A percentile compares a stretch with the other conserved stretches of the same genome.
phyloP scores from a whole-genome alignment of 2,888 invertebrate species.

The Auanema sp. region DNA sequence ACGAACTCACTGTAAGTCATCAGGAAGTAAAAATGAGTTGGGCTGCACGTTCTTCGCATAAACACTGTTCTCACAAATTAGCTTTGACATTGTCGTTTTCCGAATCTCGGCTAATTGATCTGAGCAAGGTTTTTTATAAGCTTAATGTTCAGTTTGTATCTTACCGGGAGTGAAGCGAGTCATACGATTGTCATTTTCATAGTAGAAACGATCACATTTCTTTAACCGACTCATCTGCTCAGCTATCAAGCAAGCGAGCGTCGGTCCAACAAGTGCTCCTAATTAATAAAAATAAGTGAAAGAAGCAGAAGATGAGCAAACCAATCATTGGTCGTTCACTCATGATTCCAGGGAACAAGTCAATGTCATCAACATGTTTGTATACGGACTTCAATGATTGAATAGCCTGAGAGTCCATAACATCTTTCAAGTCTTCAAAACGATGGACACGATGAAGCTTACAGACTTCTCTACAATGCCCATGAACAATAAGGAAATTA shows the following conservation, averaged over 20 bases:
- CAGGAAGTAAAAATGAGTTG: conserved; percentile 83
- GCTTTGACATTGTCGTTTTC: conserved; percentile 81
- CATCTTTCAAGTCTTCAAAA: conserved; percentile 80
- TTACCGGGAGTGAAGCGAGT: conserved; percentile 61
- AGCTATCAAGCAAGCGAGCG: conserved; percentile 89
- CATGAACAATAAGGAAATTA: not conserved
- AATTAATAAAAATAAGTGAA: conserved; percentile 61
- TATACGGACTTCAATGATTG: conserved; percentile 51
- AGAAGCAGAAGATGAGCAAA: conserved; percentile 4
- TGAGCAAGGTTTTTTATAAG: conserved; percentile 20
- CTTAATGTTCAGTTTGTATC: conserved; percentile 6
- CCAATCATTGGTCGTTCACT: conserved; percentile 75
- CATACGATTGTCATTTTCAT: conserved; percentile 66
- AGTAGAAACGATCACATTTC: conserved; percentile 94
- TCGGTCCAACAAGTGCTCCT: conserved; percentile 84
- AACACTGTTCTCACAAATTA: conserved; percentile 80
- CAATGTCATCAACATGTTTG: conserved; percentile 84
- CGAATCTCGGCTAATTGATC: conserved; percentile 80
- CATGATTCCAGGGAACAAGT: conserved; percentile 92
- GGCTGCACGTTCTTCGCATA: conserved; percentile 78
- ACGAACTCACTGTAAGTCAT: conserved; percentile 57
- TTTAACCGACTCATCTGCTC: conserved; percentile 72
- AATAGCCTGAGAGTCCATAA: conserved; percentile 73
- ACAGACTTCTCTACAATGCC: conserved; percentile 73
- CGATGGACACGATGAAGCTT: conserved; percentile 79